Conservation (phyloP, 2,888 invertebrate species). For the Metopia argyrocephala region DNA sequence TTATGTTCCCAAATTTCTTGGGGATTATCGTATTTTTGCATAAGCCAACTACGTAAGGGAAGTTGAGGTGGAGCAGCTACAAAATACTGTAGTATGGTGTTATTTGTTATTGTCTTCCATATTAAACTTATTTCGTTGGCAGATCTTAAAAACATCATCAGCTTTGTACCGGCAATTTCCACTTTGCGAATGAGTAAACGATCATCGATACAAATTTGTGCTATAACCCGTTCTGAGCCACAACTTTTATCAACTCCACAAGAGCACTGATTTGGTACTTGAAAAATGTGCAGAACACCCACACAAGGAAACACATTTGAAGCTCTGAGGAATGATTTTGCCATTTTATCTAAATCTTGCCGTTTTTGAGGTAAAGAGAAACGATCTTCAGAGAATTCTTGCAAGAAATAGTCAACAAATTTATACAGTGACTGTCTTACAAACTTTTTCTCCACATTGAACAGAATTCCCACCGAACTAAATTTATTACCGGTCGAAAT, state of each 20-base stretch:
- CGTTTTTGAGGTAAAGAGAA: conserved; percentile 71
- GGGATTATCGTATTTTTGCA: conserved; percentile 73
- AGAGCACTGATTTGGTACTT: conserved; percentile 69
- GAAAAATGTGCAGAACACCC: conserved; percentile 74
- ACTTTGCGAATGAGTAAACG: conserved; percentile 75
- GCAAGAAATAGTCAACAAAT: conserved; percentile 72
- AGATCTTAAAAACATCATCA: conserved; percentile 68
- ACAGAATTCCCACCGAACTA: conserved; percentile 71
- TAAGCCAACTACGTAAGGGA: conserved; percentile 74
- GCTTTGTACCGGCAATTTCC: conserved; percentile 68
- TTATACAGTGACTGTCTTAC: conserved; percentile 73
- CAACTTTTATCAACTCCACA: conserved; percentile 65
- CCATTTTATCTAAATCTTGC: conserved; percentile 70
- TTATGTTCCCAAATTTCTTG: conserved; percentile 71
- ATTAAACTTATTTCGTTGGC: conserved; percentile 70
- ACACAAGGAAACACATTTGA: conserved; percentile 74
- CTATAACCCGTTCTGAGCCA: conserved; percentile 69
- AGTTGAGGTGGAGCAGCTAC: conserved; percentile 72
- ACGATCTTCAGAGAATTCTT: conserved; percentile 68
- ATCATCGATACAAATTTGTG: conserved; percentile 75
- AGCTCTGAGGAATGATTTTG: conserved; percentile 71
- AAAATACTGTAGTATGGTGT: conserved; percentile 69
- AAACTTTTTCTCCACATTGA: conserved; percentile 71
- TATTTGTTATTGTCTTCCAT: conserved; percentile 18
- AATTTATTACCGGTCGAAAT: conserved; percentile 74